Evolutionary conservation across 2,113 vertebrate species (phyloP).

Genomic region (Nothocercus nigrocapillus): DNA sequence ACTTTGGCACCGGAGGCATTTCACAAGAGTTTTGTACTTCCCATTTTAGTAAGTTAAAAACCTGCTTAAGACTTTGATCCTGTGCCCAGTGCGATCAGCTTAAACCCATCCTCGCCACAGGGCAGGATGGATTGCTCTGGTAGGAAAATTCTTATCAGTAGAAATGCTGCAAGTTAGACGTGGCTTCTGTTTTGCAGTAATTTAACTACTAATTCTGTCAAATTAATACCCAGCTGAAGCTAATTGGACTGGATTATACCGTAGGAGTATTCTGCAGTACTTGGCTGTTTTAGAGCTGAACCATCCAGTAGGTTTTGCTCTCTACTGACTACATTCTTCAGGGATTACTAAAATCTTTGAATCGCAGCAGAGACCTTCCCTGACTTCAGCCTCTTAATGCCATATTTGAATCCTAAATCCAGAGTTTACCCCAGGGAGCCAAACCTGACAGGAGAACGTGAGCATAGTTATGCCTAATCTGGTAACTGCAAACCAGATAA

Average conservation of each 20-base stretch:
- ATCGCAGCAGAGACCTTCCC: not conserved
- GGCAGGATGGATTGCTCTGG: not conserved
- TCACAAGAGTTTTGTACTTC: conserved; percentile 88
- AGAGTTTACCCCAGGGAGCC: not conserved
- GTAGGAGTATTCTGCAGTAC: not conserved
- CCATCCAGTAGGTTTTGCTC: not conserved
- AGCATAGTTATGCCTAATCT: not conserved
- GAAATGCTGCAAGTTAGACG: not conserved
- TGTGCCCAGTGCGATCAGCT: not conserved
- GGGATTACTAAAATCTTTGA: not conserved
- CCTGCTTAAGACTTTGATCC: not conserved
- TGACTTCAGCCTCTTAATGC: not conserved
- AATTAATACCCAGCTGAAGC: not conserved
- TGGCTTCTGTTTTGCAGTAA: not conserved
- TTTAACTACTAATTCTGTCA: not conserved
- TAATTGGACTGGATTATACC: not conserved
- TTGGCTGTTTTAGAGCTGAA: not conserved
- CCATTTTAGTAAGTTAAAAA: conserved; percentile 77
- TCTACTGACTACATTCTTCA: not conserved
- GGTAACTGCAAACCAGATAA: not conserved
- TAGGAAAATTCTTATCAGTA: not conserved
- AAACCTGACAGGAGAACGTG: not conserved
- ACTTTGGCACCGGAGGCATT: conserved; percentile 84
- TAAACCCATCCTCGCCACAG: not conserved
- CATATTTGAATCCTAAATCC: not conserved